A percentile compares a stretch with the other conserved stretches of the same genome.
These are phyloP conservation scores for Melanotus villosus DNA, from an alignment of 2,888 invertebrate species.

Conservation along the genomic window DNA sequence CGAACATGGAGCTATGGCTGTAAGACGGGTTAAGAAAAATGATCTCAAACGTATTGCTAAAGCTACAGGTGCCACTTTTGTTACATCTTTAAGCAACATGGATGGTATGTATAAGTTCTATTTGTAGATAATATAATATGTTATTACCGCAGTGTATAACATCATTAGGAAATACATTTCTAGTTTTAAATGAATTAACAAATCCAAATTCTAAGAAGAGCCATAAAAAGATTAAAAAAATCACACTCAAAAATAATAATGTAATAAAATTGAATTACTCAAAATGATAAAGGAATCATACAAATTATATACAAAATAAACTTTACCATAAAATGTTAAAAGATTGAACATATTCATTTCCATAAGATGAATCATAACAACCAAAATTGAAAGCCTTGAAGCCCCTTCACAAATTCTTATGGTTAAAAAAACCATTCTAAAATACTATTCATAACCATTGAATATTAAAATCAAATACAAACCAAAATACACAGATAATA, in stretches of 20 bases:
- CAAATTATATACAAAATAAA: too few relatives aligned
- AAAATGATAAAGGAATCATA: slow-evolving; percentile 76
- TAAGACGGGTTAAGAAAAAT: slow-evolving; percentile 93
- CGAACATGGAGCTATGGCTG: slow-evolving; percentile 97
- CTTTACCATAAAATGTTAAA: too few relatives aligned
- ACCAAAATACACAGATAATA: too few relatives aligned
- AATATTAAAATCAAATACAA: too few relatives aligned
- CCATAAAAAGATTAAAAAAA: background rate
- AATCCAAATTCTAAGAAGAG: background rate
- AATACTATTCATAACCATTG: too few relatives aligned
- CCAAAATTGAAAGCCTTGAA: too few relatives aligned
- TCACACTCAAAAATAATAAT: background rate
- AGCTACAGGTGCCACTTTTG: slow-evolving; percentile 94
- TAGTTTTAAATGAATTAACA: background rate
- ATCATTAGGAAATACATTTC: too few relatives aligned
- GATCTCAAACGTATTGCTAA: slow-evolving; percentile 99
- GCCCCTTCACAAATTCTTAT: slow-evolving; percentile 78
- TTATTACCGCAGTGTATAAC: too few relatives aligned
- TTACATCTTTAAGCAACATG: slow-evolving; percentile 97
- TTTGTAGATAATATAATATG: background rate
- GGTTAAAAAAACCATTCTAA: slow-evolving; percentile 75
- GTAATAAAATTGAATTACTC: too few relatives aligned
- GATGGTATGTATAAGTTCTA: slow-evolving; percentile 76
- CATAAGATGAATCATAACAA: too few relatives aligned
- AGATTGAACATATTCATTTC: too few relatives aligned